Conservation (phyloP, 1,140 invertebrate genomes). For the Hyles vespertilio region DNA sequence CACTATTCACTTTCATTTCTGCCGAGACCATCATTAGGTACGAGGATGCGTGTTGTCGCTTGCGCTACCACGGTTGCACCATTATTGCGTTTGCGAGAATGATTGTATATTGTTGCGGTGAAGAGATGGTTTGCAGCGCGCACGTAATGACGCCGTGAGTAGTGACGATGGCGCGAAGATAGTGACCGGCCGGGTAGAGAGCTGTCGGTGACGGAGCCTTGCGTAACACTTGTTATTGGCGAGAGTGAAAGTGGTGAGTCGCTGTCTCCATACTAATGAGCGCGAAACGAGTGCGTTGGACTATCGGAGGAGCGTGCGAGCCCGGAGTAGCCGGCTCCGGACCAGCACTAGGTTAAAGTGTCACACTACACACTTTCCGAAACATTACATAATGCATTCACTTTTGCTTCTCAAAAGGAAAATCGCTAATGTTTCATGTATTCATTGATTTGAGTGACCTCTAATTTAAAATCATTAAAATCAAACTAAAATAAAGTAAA, state of each 20-base stretch:
- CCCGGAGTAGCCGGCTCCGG: conserved; percentile 27
- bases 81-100: conserved; percentile 41
- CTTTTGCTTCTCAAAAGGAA: conserved; percentile 42
- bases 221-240: conserved; percentile 62
- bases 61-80: conserved; percentile 33
- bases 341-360: conserved; percentile 67
- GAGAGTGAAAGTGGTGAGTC: conserved; percentile 69
- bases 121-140: conserved; percentile 6
- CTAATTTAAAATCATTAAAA: no score
- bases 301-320: conserved; percentile 12
- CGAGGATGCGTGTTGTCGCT: conserved; percentile 56
- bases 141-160: conserved; percentile 3
- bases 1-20: conserved; percentile 71
- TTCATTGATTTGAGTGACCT: no score
- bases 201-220: conserved; percentile 45
- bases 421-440: conserved; percentile 17
- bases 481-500: no score
- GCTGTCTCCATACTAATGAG: conserved; percentile 70
- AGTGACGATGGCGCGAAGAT: conserved; percentile 36
- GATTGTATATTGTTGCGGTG: conserved; percentile 26
- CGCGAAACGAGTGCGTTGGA: conserved; percentile 54
- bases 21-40: conserved; percentile 52
- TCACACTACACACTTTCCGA: conserved; percentile 51
- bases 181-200: conserved; percentile 50
- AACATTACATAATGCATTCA: conserved; percentile 42